phyloP scores from a whole-genome alignment of 2,888 invertebrate species.

The Cheilosia variabilis region DNA sequence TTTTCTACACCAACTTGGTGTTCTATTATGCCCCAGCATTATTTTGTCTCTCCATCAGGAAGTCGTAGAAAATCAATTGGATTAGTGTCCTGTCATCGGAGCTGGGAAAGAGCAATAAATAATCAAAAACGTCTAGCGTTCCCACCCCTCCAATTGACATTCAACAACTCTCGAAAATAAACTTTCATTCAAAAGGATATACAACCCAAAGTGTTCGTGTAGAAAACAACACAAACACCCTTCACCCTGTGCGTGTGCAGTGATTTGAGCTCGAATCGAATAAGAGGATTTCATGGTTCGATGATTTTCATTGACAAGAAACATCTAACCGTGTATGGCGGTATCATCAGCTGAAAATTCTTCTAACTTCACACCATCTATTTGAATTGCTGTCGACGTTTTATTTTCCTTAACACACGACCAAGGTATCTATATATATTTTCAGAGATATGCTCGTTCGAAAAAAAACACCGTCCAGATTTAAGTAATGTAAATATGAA shows the following conservation, averaged over 20 bases:
- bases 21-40: background rate
- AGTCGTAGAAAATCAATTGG: slow-evolving; percentile 67
- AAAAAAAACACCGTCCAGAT: slow-evolving; percentile 3
- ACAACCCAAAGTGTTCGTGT: slow-evolving; percentile 51
- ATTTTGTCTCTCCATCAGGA: slow-evolving; percentile 43
- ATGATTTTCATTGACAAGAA: slow-evolving; percentile 60
- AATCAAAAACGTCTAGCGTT: slow-evolving; percentile 39
- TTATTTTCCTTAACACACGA: slow-evolving; percentile 6
- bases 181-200: slow-evolving; percentile 38
- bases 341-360: slow-evolving; percentile 50
- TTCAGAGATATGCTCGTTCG: slow-evolving; percentile 1
- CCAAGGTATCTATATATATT: background rate
- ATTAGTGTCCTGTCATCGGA: slow-evolving; percentile 41
- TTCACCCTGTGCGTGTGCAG: slow-evolving; percentile 40
- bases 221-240: slow-evolving; percentile 60
- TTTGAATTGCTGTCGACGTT: background rate
- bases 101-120: slow-evolving; percentile 22
- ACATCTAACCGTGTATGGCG: slow-evolving; percentile 60
- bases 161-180: slow-evolving; percentile 11
- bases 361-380: slow-evolving; percentile 32
- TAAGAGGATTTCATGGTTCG: slow-evolving; percentile 69
- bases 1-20: background rate
- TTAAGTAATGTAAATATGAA: slow-evolving; percentile 9
- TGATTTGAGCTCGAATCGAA: slow-evolving; percentile 72
- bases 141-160: slow-evolving; percentile 23